Percentiles rank a stretch among this genome's conserved stretches.
Conservation (phyloP, 2,797 vertebrate species). For the Holocentrus rufus region DNA sequence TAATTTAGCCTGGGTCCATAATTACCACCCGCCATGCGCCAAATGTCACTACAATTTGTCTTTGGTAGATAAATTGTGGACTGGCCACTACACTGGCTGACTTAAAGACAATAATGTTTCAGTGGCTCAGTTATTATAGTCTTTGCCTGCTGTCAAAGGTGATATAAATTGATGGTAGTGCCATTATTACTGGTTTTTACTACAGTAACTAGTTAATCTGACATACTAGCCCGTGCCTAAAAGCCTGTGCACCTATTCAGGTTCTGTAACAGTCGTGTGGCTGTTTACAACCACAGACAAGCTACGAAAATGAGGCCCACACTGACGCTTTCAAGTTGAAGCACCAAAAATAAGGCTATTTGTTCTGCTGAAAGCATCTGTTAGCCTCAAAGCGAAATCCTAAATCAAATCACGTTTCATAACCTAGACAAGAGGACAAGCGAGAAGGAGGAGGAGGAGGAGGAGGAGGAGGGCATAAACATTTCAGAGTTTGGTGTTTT, state of each 20-base stretch:
- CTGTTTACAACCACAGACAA: conserved; percentile 11
- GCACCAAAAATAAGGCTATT: conserved; percentile 19
- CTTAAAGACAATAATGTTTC: no score
- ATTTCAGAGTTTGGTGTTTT: not conserved
- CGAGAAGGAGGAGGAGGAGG: not conserved
- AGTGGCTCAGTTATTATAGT: no score
- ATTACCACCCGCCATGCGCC: no score
- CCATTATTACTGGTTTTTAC: not conserved
- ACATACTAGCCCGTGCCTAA: not conserved
- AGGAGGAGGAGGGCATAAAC: not conserved
- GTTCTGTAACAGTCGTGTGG: conserved; percentile 29
- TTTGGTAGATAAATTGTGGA: no score
- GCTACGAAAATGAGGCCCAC: not conserved
- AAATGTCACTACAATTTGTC: no score
- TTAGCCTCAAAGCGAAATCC: conserved; percentile 21
- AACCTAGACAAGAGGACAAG: conserved; percentile 11
- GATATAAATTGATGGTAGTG: no score
- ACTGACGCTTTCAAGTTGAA: conserved; percentile 8
- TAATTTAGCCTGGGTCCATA: no score
- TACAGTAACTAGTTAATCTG: not conserved
- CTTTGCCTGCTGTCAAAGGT: no score
- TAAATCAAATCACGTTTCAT: conserved; percentile 31
- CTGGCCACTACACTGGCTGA: no score
- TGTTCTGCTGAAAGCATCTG: not conserved
- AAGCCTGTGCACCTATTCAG: not conserved